Percentiles rank a stretch among this genome's conserved stretches.
These are phyloP conservation scores for Sparidentex hasta DNA, from an alignment of 2,797 vertebrate genomes.

Conservation along the genomic window DNA sequence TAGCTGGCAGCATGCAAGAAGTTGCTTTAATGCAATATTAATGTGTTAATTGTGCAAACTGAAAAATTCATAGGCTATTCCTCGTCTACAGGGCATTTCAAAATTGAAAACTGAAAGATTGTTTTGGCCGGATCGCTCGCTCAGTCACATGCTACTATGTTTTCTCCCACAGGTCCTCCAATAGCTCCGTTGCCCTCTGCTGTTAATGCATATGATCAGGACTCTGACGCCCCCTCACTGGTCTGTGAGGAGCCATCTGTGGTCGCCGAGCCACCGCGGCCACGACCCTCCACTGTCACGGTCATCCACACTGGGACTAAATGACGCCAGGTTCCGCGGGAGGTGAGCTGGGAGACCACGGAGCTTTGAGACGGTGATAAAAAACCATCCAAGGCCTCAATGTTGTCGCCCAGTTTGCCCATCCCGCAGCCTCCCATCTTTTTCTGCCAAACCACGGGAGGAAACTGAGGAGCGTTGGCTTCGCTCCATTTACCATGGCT, in stretches of 20 bases:
- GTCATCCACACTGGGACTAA: conserved; percentile 88
- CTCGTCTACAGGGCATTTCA: too few relatives aligned
- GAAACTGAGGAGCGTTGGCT: conserved; percentile 70
- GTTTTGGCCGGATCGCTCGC: too few relatives aligned
- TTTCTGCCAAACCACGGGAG: conserved; percentile 66
- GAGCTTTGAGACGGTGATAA: conserved; percentile 74
- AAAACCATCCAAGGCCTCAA: conserved; percentile 52
- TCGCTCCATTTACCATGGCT: conserved; percentile 68
- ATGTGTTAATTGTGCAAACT: too few relatives aligned
- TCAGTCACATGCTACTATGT: not conserved
- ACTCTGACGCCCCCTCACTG: conserved; percentile 55
- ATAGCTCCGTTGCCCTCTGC: conserved; percentile 63
- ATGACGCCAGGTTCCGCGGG: conserved; percentile 86
- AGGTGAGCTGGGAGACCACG: conserved; percentile 83
- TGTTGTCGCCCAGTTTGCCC: conserved; percentile 70
- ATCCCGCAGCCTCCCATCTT: conserved; percentile 74
- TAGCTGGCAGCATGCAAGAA: too few relatives aligned
- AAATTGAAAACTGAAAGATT: too few relatives aligned
- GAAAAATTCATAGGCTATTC: too few relatives aligned
- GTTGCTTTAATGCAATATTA: too few relatives aligned
- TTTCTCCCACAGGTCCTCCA: conserved; percentile 66
- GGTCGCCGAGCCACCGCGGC: conserved; percentile 61
- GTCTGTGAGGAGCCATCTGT: conserved; percentile 59
- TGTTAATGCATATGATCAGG: conserved; percentile 62
- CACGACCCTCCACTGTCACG: conserved; percentile 84